Percentiles rank a stretch among this genome's conserved stretches.
These are phyloP conservation scores for Gortyna flavago DNA, from an alignment of 2,888 invertebrate species.

Conservation along the genomic window DNA sequence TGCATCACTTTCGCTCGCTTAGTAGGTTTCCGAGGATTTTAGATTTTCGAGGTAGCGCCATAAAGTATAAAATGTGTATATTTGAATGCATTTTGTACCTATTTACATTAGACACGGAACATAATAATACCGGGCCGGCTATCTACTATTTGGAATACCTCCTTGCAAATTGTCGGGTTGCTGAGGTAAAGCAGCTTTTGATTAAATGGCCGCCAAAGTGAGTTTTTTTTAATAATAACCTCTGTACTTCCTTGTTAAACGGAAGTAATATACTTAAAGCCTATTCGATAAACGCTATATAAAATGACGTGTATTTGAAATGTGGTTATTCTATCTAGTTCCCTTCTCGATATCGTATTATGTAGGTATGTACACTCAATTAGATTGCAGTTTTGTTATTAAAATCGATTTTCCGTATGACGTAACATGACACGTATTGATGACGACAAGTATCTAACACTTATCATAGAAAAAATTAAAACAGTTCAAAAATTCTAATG, in stretches of 20 bases:
- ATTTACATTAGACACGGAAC: neutral
- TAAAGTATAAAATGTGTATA: no score
- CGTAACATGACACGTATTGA: constrained; percentile 1
- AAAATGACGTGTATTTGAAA: neutral
- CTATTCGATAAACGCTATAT: constrained; percentile 8
- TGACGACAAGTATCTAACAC: constrained; percentile 4
- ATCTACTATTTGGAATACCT: constrained; percentile 9
- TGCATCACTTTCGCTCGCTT: no score
- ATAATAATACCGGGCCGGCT: neutral
- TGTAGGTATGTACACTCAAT: constrained; percentile 6
- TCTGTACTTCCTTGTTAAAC: constrained; percentile 39
- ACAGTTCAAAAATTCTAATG: neutral
- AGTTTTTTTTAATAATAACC: constrained; percentile 19
- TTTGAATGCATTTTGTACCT: neutral
- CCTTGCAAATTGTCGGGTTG: constrained; percentile 13
- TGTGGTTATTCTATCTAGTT: constrained; percentile 20
- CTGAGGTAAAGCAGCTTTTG: constrained; percentile 28
- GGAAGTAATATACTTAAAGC: constrained; percentile 33
- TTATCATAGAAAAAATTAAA: constrained; percentile 2
- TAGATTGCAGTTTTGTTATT: constrained; percentile 12
- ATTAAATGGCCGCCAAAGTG: constrained; percentile 25
- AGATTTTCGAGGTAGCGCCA: no score
- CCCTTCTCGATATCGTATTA: constrained; percentile 9
- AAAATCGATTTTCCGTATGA: constrained; percentile 30
- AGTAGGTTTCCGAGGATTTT: no score